phyloP scores from a whole-genome alignment of 2,888 invertebrate species.

The Macrosiphum euphorbiae region DNA sequence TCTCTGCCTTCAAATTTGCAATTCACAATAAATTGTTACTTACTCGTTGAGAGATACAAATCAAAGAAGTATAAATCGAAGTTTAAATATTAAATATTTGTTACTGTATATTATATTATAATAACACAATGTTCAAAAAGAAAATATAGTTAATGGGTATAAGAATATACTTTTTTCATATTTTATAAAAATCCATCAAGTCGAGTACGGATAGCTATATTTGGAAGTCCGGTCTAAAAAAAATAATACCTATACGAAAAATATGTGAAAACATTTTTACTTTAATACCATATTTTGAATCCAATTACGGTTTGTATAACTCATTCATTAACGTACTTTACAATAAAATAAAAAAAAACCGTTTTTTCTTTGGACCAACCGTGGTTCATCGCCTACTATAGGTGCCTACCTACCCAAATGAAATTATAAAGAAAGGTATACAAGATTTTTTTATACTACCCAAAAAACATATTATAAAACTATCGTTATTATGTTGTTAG shows the following conservation, averaged over 20 bases:
- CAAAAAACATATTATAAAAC: background rate
- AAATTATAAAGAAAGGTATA: background rate
- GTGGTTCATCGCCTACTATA: background rate
- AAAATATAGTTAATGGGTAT: background rate
- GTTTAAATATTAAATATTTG: background rate
- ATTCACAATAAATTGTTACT: no score
- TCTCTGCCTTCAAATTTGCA: no score
- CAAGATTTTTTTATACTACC: background rate
- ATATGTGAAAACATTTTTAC: background rate
- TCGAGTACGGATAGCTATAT: background rate
- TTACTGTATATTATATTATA: background rate
- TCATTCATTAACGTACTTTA: background rate
- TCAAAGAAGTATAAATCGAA: background rate
- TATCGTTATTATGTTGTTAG: constrained; percentile 40
- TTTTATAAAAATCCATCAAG: background rate
- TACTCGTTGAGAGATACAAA: background rate
- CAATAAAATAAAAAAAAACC: background rate
- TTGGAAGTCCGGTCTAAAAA: background rate
- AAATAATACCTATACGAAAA: background rate
- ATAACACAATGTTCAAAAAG: background rate
- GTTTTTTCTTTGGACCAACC: background rate
- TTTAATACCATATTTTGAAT: background rate
- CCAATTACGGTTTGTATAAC: background rate
- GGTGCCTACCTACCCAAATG: background rate
- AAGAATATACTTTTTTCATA: background rate